Base-by-base conservation (phyloP, 2,888 invertebrate species). In the Caenorhabditis sp. region DNA sequence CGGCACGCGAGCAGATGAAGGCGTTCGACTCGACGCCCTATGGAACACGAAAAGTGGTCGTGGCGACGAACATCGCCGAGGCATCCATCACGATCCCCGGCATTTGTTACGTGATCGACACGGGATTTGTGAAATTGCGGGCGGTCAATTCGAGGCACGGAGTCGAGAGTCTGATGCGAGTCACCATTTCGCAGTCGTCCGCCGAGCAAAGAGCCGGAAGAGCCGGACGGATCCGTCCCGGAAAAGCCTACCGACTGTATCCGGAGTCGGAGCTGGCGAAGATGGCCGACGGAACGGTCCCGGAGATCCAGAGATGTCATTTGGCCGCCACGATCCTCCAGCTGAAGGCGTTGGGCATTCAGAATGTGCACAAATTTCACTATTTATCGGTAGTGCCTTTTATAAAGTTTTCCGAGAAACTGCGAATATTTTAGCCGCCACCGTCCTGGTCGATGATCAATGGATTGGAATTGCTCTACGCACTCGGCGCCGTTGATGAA, bases 51-150 rank as follows among this genome's bases (percentile, higher is more conserved):
- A 98, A 97, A 90, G 93, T 97, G 22, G 93, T 99, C 0, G 91
- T 98, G 4, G 94, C 97, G 0, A 98, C 97, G 0, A 98, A 98
- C 89, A 94, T 99, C 59, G 97, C 98, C 0, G 98, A 99, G 90
- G 95, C 98, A 0, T 96, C 96, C 1, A 93, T 98, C 17, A 98
- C 98, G 0, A 95, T 98, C 86, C 93, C 94, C 3, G 96, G 96
- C 24, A 93, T 99, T 79, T 93, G 93, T 30, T 95, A 95, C 90
- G 96, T 97, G 59, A 93, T 98, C 62, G 99, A 99, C 90, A 93
- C 95, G 89, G 98, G 98, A 1, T 99, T 95, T 91, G 95, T 96
- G 55, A 98, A 97, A 91, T 90, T 96, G 83, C 93, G 94, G 20
- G 95, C 94, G 92, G 96, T 94, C 89, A 94, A 95, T 86, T 92